Base-by-base conservation (phyloP, 1,140 invertebrate genomes). In the Philotrypesis tridentata region DNA sequence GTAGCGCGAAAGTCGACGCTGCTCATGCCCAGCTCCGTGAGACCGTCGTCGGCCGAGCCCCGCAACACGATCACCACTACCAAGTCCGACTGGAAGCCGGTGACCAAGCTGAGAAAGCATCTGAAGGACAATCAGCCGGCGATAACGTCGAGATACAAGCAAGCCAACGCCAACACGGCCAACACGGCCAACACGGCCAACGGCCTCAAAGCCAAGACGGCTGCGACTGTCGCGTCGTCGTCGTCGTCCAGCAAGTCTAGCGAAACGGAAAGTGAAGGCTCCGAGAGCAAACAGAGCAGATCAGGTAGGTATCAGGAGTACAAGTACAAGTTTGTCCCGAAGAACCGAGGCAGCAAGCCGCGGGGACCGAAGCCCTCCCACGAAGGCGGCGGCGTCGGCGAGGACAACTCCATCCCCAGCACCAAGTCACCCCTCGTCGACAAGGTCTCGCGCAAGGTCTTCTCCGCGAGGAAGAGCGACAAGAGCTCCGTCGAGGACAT, bases 401-500 rank as follows among this genome's bases (percentile, higher is more conserved):
- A 71, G 12, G 71, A 80, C 12, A 71, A 84, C 17, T 7, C 25
- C 0, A 55, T 80, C 5, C 77, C 84, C 1, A 85, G 81, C 1
- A 85, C 85, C 7, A 86, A 86, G 37, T 71, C 79, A 9, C 82
- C 84, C 4, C 84, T 84, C 61, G 82, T 78, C 27, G 11, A 85
- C 83, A 82, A 85, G 82, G n/a, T n/a, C n/a, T 21, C 85, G 67
- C 8, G 84, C 81, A 43, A 87, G 23, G 40, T 37, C 0, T 76
- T 83, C 27, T n/a, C 25, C 82, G 78, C 84, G 77, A 0, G 85
- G 79, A 67, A 88, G 83, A 80, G 85, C 85, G 65, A 86, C 79
- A 31, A 86, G 84, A 79, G 84, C 80, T 65, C 86, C 84, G 5
- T 87, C 65, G 9, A 86, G 79, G 67, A 86, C 83, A 23, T 86